Evolutionary conservation across 2,797 vertebrate species (phyloP).

Genomic region (Furcifer pardalis): DNA sequence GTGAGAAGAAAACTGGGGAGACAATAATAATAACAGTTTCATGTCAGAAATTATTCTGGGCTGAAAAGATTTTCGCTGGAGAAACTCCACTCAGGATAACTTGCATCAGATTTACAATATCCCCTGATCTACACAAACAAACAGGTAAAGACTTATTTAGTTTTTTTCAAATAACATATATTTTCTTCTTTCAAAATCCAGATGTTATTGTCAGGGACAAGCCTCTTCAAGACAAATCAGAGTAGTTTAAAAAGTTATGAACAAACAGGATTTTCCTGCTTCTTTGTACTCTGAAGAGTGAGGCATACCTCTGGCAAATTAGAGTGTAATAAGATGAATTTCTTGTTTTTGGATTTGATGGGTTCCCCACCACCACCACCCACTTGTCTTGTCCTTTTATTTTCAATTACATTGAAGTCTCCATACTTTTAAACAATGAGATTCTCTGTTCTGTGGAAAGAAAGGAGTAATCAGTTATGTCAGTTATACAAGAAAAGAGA

Average conservation of each 20-base stretch:
- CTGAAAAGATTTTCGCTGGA: too few species aligned
- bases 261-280: constrained; percentile 2
- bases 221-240: constrained; percentile 37
- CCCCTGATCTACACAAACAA: too few species aligned
- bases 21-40: too few species aligned
- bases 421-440: constrained; percentile 18
- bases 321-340: neutral
- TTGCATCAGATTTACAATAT: too few species aligned
- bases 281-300: neutral
- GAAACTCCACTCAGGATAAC: neutral
- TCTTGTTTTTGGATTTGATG: neutral
- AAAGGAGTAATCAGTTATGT: constrained; percentile 49
- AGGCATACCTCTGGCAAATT: constrained; percentile 6
- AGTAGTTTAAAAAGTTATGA: constrained; percentile 32
- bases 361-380: fast-evolving
- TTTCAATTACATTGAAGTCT: constrained; percentile 28
- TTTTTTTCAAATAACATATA: neutral
- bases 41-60: too few species aligned
- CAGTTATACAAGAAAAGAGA: constrained; percentile 48
- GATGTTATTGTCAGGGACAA: constrained; percentile 42
- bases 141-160: neutral
- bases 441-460: neutral
- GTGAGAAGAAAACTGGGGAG: too few species aligned
- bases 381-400: neutral
- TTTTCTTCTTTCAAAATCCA: constrained; percentile 35